phyloP scores from a whole-genome alignment of 1,140 invertebrate species.

The Leptonema lineaticorne region DNA sequence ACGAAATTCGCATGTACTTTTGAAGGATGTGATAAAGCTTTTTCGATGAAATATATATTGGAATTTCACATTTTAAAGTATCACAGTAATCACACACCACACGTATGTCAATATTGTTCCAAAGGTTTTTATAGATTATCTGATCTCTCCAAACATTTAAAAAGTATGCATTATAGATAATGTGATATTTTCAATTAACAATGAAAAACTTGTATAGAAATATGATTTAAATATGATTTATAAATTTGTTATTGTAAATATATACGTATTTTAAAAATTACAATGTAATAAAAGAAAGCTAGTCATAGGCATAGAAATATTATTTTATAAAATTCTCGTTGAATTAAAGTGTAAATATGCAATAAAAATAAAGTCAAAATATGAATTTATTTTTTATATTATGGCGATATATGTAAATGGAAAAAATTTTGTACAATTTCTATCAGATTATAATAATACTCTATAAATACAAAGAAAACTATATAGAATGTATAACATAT shows the following conservation, averaged over 20 bases:
- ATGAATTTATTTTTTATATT: too few relatives aligned
- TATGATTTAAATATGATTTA: not conserved
- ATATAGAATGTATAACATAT: too few relatives aligned
- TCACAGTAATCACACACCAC: conserved; percentile 51
- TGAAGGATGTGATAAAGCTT: not conserved
- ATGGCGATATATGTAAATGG: too few relatives aligned
- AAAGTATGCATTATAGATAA: conserved; percentile 27
- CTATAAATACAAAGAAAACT: too few relatives aligned
- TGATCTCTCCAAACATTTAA: conserved; percentile 50
- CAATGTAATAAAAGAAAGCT: too few relatives aligned
- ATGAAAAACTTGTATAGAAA: not conserved
- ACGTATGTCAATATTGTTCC: conserved; percentile 51
- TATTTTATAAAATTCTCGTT: conserved; percentile 38
- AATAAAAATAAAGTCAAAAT: too few relatives aligned
- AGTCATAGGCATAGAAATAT: not conserved
- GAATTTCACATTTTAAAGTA: conserved; percentile 47
- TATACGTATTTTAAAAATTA: not conserved
- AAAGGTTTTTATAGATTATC: conserved; percentile 51
- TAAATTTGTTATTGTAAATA: not conserved
- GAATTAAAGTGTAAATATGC: not conserved
- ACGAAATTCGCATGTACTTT: not conserved
- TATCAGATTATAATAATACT: too few relatives aligned
- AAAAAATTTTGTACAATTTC: too few relatives aligned
- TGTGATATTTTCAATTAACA: not conserved
- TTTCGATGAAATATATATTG: not conserved